A percentile compares a stretch with the other conserved stretches of the same genome.
phyloP scores from a whole-genome alignment of 2,797 vertebrate genomes.

The Alauda arvensis region DNA sequence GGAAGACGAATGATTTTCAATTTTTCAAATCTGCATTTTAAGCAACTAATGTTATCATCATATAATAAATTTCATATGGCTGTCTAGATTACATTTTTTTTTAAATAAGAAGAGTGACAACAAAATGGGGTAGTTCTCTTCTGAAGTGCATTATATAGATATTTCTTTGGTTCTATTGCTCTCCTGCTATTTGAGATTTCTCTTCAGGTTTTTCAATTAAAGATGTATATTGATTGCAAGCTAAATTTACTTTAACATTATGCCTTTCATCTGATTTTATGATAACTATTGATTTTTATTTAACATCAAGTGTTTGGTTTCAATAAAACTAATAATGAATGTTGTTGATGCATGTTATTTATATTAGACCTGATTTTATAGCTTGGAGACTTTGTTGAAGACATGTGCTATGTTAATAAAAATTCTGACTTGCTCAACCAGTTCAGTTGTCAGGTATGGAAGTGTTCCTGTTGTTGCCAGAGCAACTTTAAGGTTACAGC shows the following conservation, averaged over 20 bases:
- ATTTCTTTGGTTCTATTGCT: neutral
- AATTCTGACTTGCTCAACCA: neutral
- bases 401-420: neutral
- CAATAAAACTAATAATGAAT: constrained; percentile 36
- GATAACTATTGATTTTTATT: constrained; percentile 35
- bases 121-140: neutral
- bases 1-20: neutral
- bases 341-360: constrained; percentile 25
- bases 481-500: neutral
- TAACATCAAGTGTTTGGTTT: constrained; percentile 1
- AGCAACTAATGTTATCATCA: neutral
- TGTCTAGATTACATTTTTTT: neutral
- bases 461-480: neutral
- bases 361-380: neutral
- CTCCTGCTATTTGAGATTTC: neutral
- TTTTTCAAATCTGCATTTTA: neutral
- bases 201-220: constrained; percentile 8
- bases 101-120: neutral
- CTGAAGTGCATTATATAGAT: neutral
- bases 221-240: neutral
- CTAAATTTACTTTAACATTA: constrained; percentile 28
- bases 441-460: neutral
- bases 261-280: constrained; percentile 17
- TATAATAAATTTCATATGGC: neutral
- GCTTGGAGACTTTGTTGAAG: neutral